Percentiles rank a stretch among this genome's conserved stretches.
Conservation (phyloP, 2,113 vertebrate species). For the Struthio camelus region DNA sequence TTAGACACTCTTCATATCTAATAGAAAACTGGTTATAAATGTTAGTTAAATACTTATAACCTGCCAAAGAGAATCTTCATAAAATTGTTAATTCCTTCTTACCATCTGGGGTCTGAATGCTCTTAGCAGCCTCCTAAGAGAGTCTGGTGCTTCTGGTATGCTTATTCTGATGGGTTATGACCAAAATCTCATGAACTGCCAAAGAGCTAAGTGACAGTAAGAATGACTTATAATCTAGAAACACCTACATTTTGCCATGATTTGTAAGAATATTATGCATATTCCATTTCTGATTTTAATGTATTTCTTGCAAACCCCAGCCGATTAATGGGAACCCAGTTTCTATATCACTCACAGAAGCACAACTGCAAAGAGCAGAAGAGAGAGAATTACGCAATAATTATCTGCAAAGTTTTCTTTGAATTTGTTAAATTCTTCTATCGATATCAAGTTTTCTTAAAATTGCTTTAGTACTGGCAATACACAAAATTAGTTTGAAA, state of each 20-base stretch:
- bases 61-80: background rate
- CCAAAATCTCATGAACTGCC: background rate
- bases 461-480: too few relatives aligned
- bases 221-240: background rate
- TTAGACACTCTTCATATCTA: background rate
- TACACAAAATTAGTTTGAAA: too few relatives aligned
- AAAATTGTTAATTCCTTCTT: background rate
- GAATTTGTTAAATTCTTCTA: too few relatives aligned
- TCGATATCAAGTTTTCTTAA: too few relatives aligned
- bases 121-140: background rate
- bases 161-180: background rate
- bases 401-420: too few relatives aligned
- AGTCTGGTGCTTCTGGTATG: background rate
- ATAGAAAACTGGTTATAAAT: background rate
- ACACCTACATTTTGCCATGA: rapidly evolving
- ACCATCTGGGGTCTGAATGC: background rate
- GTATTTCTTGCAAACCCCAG: background rate
- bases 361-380: background rate
- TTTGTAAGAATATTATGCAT: background rate
- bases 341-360: background rate
- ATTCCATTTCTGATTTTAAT: background rate
- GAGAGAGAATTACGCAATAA: too few relatives aligned
- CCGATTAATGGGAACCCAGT: rapidly evolving
- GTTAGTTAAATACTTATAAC: background rate
- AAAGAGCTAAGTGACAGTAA: background rate